These are phyloP conservation scores for Ranitomeya variabilis DNA, from an alignment of 2,113 vertebrate species.

Conservation along the genomic window DNA sequence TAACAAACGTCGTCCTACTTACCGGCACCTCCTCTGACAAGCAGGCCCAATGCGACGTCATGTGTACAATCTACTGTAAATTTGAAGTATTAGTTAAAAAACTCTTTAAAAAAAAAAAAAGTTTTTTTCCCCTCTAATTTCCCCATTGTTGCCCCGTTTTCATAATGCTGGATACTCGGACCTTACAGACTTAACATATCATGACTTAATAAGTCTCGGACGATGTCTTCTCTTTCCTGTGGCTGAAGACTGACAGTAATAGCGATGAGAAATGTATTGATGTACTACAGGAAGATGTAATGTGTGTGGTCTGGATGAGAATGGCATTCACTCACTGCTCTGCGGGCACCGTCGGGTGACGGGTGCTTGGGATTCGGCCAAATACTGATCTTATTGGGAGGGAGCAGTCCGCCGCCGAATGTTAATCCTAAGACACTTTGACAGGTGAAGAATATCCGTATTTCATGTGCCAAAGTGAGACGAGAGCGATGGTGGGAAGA, in stretches of 20 bases:
- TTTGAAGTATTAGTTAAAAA: background rate
- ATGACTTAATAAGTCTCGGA: background rate
- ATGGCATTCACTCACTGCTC: background rate
- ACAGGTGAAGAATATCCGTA: conserved; percentile 26
- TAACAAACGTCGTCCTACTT: no score
- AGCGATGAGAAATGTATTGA: conserved; percentile 40
- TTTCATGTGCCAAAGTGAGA: conserved; percentile 25
- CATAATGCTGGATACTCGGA: background rate
- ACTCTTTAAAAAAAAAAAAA: no score
- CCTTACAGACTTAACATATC: background rate
- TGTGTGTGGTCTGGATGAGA: conserved; percentile 25
- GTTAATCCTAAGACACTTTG: conserved; percentile 34
- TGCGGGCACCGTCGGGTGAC: background rate
- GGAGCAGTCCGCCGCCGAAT: background rate
- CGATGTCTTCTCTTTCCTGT: conserved; percentile 18
- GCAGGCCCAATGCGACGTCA: no score
- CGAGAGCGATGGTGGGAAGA: background rate
- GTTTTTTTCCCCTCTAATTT: no score
- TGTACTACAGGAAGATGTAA: conserved; percentile 22
- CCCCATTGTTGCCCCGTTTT: no score
- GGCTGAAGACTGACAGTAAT: conserved; percentile 39
- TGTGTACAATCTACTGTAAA: no score
- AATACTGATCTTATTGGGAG: conserved; percentile 6
- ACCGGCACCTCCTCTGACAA: no score
- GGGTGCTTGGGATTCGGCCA: conserved; percentile 18